These are phyloP conservation scores for Adoxophyes honmai DNA, from an alignment of 1,140 invertebrate species.

Conservation along the genomic window DNA sequence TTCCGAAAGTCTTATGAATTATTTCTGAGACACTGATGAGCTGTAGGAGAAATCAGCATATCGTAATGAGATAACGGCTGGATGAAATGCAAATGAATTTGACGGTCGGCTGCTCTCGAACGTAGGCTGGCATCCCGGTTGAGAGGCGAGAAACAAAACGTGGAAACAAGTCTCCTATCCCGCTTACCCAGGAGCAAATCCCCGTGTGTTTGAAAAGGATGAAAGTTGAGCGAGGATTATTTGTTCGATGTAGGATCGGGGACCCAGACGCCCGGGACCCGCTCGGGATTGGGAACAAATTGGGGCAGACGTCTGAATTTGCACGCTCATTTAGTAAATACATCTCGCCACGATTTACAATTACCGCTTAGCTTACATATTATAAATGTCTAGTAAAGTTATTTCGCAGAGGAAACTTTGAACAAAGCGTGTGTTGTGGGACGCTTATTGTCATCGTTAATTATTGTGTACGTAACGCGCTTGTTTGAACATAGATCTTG, in stretches of 20 bases:
- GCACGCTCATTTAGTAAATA: constrained; percentile 35
- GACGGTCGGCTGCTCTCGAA: constrained; percentile 39
- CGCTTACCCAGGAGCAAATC: background rate
- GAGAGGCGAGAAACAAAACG: background rate
- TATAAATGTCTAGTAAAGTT: constrained; percentile 16
- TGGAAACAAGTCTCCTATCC: background rate
- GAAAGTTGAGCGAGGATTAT: background rate
- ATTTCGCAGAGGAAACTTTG: background rate
- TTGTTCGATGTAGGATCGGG: background rate
- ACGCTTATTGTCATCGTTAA: background rate
- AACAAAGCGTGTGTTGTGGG: background rate
- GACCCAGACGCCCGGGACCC: background rate
- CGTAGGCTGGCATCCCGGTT: constrained; percentile 13
- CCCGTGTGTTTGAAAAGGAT: constrained; percentile 1
- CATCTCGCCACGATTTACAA: constrained; percentile 24
- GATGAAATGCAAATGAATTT: constrained; percentile 60
- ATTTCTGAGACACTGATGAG: constrained; percentile 29
- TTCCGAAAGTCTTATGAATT: constrained; percentile 28
- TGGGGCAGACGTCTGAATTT: constrained; percentile 35
- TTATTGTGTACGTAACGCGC: too few species aligned
- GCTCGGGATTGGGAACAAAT: constrained; percentile 39
- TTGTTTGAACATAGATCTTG: too few species aligned
- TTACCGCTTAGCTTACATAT: constrained; percentile 24
- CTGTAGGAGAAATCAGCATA: constrained; percentile 33
- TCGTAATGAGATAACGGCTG: constrained; percentile 53